Conservation (phyloP, 2,113 vertebrate genomes). For the Loxodonta africana region DNA sequence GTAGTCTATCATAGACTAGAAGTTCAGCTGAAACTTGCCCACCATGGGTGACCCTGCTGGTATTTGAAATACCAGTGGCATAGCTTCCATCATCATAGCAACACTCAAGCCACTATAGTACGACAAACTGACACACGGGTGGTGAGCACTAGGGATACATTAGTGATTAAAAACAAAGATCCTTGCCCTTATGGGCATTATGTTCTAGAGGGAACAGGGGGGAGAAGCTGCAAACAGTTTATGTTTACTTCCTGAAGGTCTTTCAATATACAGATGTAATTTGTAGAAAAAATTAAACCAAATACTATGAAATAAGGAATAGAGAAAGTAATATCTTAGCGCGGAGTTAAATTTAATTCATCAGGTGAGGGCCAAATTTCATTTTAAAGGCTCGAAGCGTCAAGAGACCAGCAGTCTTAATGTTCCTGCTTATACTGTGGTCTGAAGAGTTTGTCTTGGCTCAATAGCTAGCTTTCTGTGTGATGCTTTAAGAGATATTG, state of each 20-base stretch:
- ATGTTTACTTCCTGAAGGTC: neutral
- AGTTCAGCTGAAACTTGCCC: neutral
- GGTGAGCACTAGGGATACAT: neutral
- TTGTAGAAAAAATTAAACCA: slow-evolving; percentile 47
- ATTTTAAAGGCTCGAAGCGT: slow-evolving; percentile 41
- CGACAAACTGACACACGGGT: neutral
- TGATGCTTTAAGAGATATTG: neutral
- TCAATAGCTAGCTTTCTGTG: slow-evolving; percentile 21
- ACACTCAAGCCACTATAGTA: neutral
- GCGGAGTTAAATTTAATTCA: slow-evolving; percentile 44
- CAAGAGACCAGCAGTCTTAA: slow-evolving; percentile 45
- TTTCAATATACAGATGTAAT: slow-evolving; percentile 20
- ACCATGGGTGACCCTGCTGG: neutral
- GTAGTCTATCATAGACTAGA: neutral
- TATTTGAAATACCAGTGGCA: neutral
- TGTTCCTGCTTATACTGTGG: slow-evolving; percentile 21
- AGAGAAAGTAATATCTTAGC: slow-evolving; percentile 40
- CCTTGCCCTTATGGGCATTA: neutral
- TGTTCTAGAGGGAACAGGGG: neutral
- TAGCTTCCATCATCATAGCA: neutral
- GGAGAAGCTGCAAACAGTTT: neutral
- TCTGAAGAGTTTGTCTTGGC: slow-evolving; percentile 56
- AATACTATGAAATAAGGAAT: slow-evolving; percentile 46
- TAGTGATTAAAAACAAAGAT: neutral
- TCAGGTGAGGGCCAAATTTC: neutral